phyloP scores from a whole-genome alignment of 2,113 vertebrate species.

The Pygoscelis antarcticus region DNA sequence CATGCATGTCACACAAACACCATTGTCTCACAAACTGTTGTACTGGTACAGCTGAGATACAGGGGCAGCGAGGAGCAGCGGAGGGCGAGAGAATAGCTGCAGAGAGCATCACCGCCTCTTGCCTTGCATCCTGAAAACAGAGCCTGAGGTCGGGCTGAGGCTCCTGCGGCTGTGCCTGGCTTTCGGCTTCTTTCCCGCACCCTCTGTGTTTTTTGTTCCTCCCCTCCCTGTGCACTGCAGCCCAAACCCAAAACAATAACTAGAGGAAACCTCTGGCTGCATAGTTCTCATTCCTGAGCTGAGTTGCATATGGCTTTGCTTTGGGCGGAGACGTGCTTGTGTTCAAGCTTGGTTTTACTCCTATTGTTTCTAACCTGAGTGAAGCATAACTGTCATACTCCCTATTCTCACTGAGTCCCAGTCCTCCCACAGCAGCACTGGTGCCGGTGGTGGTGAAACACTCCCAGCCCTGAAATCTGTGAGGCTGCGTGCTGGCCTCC shows the following conservation, averaged over 20 bases:
- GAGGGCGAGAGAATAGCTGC: not conserved
- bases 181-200: not conserved
- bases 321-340: constrained; percentile 1
- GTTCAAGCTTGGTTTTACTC: not conserved
- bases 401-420: not conserved
- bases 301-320: constrained; percentile 46
- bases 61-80: not conserved
- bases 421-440: not conserved
- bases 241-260: constrained; percentile 57
- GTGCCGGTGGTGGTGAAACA: not conserved
- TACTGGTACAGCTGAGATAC: not conserved
- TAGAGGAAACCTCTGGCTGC: constrained; percentile 60
- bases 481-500: not conserved
- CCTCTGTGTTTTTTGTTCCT: constrained; percentile 14
- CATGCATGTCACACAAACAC: rapidly evolving
- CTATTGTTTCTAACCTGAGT: constrained; percentile 31
- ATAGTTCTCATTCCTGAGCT: constrained; percentile 62
- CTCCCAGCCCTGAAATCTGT: not conserved
- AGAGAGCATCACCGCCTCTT: not conserved
- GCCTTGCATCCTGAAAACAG: not conserved
- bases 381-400: not conserved
- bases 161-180: not conserved
- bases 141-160: not conserved
- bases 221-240: not conserved
- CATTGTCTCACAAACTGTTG: not conserved